A percentile compares a stretch with the other conserved stretches of the same genome.
Evolutionary conservation across 92 coral and sea anemone genomes (phyloP).

Genomic region (Heliopora coerulea): DNA sequence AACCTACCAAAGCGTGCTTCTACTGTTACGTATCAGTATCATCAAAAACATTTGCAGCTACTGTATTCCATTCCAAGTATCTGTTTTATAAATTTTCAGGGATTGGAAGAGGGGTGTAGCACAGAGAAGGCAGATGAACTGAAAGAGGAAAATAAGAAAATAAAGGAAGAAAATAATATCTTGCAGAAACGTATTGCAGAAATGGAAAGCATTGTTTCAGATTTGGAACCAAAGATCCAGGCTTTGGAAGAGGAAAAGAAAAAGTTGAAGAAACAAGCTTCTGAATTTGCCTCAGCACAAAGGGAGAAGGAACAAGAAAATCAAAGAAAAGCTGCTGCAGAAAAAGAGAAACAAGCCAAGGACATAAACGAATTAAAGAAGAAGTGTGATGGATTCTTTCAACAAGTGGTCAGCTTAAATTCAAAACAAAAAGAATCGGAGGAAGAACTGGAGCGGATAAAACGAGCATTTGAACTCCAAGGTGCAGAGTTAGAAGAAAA

Average conservation of each 20-base stretch:
- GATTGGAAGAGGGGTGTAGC: too few relatives aligned
- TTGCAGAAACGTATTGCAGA: constrained; percentile 61
- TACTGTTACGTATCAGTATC: too few relatives aligned
- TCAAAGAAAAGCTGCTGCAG: constrained; percentile 55
- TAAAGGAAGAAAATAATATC: constrained; percentile 40
- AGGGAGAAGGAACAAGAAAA: constrained; percentile 44
- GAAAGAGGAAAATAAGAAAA: too few relatives aligned
- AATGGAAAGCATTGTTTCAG: constrained; percentile 55
- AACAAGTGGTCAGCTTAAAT: constrained; percentile 43
- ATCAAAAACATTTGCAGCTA: too few relatives aligned
- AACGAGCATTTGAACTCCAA: constrained; percentile 72
- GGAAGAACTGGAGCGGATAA: constrained; percentile 66
- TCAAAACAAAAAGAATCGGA: constrained; percentile 53
- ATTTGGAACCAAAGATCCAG: neutral
- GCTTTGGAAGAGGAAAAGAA: neutral
- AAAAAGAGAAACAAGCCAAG: constrained; percentile 43
- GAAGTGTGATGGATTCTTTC: constrained; percentile 64
- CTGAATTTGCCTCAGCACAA: too few relatives aligned
- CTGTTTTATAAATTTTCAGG: too few relatives aligned
- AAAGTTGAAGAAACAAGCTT: too few relatives aligned
- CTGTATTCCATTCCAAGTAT: too few relatives aligned
- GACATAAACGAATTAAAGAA: constrained; percentile 57
- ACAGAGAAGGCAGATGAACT: too few relatives aligned
- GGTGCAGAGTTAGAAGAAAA: constrained; percentile 66
- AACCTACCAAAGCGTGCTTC: too few relatives aligned